Evolutionary conservation across 2,888 invertebrate genomes (phyloP), one percentile per base, ranked within the genome.

Genomic region (Microplitis manilae): DNA sequence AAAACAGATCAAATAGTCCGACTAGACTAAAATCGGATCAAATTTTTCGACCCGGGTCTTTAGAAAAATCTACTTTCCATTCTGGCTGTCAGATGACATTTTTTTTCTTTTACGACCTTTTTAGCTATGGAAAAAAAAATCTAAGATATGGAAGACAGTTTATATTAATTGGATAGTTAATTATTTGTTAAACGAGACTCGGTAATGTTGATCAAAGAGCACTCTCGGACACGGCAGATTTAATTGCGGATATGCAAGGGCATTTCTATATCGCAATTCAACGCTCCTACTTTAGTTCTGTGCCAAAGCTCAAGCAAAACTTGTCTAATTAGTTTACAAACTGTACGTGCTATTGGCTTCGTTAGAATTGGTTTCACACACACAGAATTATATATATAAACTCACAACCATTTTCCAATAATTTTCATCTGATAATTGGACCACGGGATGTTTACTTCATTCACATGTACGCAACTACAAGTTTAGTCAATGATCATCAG

Each of bases 281-380:
- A 70, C 70, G 20, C 20, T 70, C 8, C 59, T 70, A 50, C 17
- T 70, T 70, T 59, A 50, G 50, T 50, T 13, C 13, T 50, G 6
- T 50, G 20, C 50, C 50, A 9, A 65, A 65, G 65, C 20, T 13
- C 13, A 8, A 5, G 50, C 38, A 30, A 70, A 70, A 70, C 70
- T 70, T 70, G 70, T 70, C 70, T 70, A 70, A 70, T 70, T 70
- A 70, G 70, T 70, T 70, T 41, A 70, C 70, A 70, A 70, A 70
- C 60, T 70, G 41, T 15, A 50, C 70, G 13, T 60, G 41, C 60
- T 50, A 50, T 70, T 59, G 50, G 60, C 50, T 60, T 70, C 70
- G 70, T 60, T 70, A 65, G 38, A 65, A 65, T 38, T 65, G 6
- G 30, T 9, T 65, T 65, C 20, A 17, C 65, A 65, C 50, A 50